These are phyloP conservation scores for Dryomyza anilis DNA, from an alignment of 2,888 invertebrate species.

Conservation along the genomic window DNA sequence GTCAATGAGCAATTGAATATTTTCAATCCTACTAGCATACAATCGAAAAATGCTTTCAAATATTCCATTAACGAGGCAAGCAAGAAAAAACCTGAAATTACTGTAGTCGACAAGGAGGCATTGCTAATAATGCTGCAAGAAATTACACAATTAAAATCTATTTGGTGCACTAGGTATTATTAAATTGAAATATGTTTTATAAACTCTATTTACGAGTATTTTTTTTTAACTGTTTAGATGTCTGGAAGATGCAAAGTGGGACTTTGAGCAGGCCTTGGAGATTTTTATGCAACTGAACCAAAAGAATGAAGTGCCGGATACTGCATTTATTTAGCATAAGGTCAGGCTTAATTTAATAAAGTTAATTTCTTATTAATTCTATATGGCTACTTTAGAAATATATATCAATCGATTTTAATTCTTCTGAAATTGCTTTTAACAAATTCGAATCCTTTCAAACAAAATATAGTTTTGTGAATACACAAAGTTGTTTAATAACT, in stretches of 20 bases:
- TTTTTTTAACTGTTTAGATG: conserved; percentile 38
- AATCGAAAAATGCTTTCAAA: conserved; percentile 46
- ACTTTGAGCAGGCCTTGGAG: conserved; percentile 44
- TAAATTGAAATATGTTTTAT: not conserved
- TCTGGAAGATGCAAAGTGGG: conserved; percentile 51
- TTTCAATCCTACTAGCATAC: conserved; percentile 44
- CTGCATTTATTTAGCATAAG: conserved; percentile 43
- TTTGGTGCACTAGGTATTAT: conserved; percentile 48
- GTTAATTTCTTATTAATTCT: too few species aligned
- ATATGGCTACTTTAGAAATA: too few species aligned
- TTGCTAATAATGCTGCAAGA: conserved; percentile 50
- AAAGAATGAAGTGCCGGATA: conserved; percentile 43
- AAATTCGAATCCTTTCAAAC: too few species aligned
- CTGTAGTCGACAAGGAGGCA: conserved; percentile 45
- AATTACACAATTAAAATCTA: conserved; percentile 46
- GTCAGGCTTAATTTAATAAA: too few species aligned
- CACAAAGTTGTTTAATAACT: too few species aligned
- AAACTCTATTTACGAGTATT: not conserved
- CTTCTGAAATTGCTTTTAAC: too few species aligned
- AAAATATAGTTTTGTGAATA: too few species aligned
- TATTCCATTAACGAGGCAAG: conserved; percentile 36
- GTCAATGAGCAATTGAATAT: conserved; percentile 51
- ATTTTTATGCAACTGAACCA: conserved; percentile 41
- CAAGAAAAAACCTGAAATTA: conserved; percentile 31
- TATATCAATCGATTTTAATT: too few species aligned